Base-by-base conservation (phyloP, 2,113 vertebrate genomes). In the Silurus meridionalis region DNA sequence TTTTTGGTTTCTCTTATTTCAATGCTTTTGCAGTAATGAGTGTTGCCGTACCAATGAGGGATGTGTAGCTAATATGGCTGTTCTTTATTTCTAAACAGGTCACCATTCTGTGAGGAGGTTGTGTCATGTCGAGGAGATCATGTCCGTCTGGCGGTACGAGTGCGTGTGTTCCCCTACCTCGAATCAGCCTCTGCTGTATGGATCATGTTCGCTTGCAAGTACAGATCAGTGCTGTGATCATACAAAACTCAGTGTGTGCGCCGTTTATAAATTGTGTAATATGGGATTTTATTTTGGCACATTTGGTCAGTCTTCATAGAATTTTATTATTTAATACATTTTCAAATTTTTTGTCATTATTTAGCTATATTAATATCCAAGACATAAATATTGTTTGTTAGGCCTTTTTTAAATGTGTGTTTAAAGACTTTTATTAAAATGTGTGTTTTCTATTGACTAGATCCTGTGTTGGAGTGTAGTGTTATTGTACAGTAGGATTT, bases 151-250 rank as follows among this genome's bases (percentile, higher is more conserved):
- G 98, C 97, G 0, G 95, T 99, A 60, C 96, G 98, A 14, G 97
- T 96, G 0, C 93, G 97, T 75, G 97, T 99, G 82, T 99, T 97
- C 90, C 89, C 94, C 2, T 99, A 98, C 89, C 97, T 97, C 13
- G 98, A 99, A 91, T 96, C 95, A 57, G 95, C 95, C 0, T 99
- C 97, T 90, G 98, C 97, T 19, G 97, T 99, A 89, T 99, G 98
- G 98, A 95, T 99, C 90, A 99, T 99, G 98, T 98, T 99, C 93
- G 97, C 98, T 85, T 99, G 97, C 95, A 99, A 98, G 95, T 99
- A 99, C 88, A 96, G 97, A 83, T 99, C 95, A 3, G 95, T 99
- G 8, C 95, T 98, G 85, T 99, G 94, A 97, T 14, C 55, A 69
- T 37, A 19, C n/a, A 10, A 4, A 10, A 50, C 9, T 1, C 25